phyloP scores from a whole-genome alignment of 1,140 invertebrate genomes.

The Nasonia vitripennis region DNA sequence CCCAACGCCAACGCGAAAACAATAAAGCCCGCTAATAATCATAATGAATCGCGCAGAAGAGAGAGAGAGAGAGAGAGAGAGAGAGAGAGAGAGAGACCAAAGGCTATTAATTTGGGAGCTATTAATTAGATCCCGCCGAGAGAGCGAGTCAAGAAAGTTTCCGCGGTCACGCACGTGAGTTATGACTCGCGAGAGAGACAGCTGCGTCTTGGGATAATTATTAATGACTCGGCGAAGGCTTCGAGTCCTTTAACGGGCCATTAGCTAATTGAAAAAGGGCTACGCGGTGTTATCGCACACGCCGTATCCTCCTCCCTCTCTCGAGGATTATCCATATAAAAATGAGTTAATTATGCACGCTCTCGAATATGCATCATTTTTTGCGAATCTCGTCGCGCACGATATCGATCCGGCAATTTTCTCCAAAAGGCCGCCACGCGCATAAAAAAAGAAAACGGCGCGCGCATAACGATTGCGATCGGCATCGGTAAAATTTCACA shows the following conservation, averaged over 20 bases:
- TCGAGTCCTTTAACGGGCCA: neutral
- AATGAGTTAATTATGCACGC: neutral
- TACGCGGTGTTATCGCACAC: too few species aligned
- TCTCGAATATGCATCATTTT: neutral
- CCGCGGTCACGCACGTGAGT: conserved; percentile 19
- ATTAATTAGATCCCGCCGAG: conserved; percentile 29
- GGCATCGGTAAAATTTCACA: neutral
- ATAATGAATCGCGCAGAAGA: neutral
- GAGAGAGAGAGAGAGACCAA: neutral
- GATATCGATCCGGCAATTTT: neutral
- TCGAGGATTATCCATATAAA: neutral
- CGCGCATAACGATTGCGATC: neutral
- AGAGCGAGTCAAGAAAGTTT: conserved; percentile 8
- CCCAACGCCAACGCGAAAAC: neutral
- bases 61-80: neutral
- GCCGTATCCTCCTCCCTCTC: neutral
- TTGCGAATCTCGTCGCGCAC: neutral
- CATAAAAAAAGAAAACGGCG: neutral
- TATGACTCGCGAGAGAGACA: conserved; percentile 11
- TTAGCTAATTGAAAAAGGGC: neutral
- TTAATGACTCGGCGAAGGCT: neutral
- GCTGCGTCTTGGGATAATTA: neutral
- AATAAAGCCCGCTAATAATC: neutral
- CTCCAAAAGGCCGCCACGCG: neutral
- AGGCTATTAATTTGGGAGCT: conserved; percentile 24